A percentile compares a stretch with the other conserved stretches of the same genome.
These are phyloP conservation scores for Platorchestia sp. DNA, from an alignment of 1,140 invertebrate genomes.

Conservation along the genomic window DNA sequence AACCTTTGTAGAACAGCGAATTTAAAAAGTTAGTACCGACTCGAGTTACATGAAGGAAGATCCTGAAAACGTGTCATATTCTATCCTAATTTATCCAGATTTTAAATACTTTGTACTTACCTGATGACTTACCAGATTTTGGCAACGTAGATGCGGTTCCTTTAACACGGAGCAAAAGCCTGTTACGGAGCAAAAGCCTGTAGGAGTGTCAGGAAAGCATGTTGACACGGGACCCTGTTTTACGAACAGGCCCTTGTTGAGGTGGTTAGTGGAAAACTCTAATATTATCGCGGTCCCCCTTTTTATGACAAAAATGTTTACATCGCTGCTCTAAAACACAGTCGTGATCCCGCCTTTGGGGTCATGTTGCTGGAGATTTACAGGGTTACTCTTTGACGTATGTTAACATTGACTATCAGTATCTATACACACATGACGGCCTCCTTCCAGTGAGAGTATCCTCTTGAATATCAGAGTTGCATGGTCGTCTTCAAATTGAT, in stretches of 20 bases:
- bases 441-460: background rate
- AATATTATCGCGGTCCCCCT: background rate
- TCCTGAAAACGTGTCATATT: background rate
- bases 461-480: background rate
- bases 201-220: background rate
- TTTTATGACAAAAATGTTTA: constrained; percentile 43
- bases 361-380: background rate
- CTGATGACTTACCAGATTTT: background rate
- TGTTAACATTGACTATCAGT: background rate
- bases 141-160: background rate
- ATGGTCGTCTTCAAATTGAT: background rate
- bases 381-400: background rate
- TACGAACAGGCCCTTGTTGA: background rate
- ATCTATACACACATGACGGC: background rate
- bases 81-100: background rate
- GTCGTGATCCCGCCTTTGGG: background rate
- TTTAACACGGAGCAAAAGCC: background rate
- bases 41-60: background rate
- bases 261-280: background rate
- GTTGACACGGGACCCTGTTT: background rate
- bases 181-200: background rate
- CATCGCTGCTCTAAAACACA: background rate
- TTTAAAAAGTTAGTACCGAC: no score
- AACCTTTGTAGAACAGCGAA: no score
- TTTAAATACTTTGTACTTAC: background rate